Evolutionary conservation across 2,888 invertebrate species (phyloP).

Genomic region (Panorpa germanica): DNA sequence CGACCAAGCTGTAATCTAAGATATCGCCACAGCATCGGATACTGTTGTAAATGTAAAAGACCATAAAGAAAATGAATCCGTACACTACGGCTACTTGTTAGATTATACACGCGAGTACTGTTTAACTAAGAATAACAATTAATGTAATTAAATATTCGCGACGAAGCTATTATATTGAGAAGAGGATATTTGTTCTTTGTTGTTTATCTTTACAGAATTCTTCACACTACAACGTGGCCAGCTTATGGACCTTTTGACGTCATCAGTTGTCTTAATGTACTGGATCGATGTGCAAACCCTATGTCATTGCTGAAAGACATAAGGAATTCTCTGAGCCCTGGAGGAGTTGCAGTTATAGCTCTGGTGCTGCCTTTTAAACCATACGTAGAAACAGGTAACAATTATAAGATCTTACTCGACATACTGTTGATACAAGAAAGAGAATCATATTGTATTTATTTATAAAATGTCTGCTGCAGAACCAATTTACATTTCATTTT

Average conservation of each 20-base stretch:
- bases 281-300: slow-evolving; percentile 85
- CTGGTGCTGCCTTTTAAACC: slow-evolving; percentile 86
- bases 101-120: too few relatives aligned
- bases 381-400: slow-evolving; percentile 73
- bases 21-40: too few relatives aligned
- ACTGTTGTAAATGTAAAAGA: too few relatives aligned
- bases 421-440: too few relatives aligned
- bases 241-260: slow-evolving; percentile 44
- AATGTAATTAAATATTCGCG: too few relatives aligned
- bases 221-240: slow-evolving; percentile 54
- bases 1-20: too few relatives aligned
- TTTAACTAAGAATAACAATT: too few relatives aligned
- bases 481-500: not conserved
- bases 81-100: too few relatives aligned
- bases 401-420: not conserved
- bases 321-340: slow-evolving; percentile 44
- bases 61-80: too few relatives aligned
- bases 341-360: slow-evolving; percentile 67
- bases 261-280: slow-evolving; percentile 77
- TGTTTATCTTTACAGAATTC: slow-evolving; percentile 31
- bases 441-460: too few relatives aligned
- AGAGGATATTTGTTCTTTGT: slow-evolving; percentile 5
- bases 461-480: not conserved
- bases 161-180: not conserved
- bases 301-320: slow-evolving; percentile 60